Conservation (phyloP, 2,888 invertebrate genomes). For the Labia minor region DNA sequence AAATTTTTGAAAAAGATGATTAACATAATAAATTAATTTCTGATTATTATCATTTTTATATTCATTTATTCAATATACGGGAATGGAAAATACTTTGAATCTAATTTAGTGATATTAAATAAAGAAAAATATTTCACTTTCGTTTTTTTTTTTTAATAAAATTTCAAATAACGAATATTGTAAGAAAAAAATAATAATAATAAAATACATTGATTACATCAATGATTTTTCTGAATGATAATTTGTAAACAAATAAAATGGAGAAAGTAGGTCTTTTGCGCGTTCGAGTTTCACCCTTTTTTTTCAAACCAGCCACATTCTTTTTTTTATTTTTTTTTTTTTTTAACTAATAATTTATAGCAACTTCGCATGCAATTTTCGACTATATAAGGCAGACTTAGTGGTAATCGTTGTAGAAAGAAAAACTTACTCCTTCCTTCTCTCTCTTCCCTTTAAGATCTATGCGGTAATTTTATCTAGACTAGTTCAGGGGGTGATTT, state of each 20-base stretch:
- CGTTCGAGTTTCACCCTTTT: neutral
- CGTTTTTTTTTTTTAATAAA: no score
- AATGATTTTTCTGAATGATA: neutral
- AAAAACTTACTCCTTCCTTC: neutral
- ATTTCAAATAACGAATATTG: no score
- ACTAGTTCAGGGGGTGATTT: neutral
- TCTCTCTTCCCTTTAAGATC: neutral
- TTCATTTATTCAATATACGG: no score
- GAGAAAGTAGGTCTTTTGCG: conserved; percentile 1
- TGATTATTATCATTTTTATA: no score
- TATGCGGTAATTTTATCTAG: conserved; percentile 13
- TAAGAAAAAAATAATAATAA: no score
- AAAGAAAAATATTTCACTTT: no score
- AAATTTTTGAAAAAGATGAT: no score
- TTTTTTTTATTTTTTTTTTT: neutral
- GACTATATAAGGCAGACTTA: neutral
- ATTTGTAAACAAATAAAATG: conserved; percentile 13
- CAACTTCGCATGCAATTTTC: conserved; percentile 13
- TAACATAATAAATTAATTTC: no score
- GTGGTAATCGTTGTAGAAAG: neutral
- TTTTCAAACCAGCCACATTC: neutral
- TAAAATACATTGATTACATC: neutral
- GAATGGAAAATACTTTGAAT: no score
- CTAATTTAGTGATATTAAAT: no score
- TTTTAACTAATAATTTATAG: conserved; percentile 13